A percentile compares a stretch with the other conserved stretches of the same genome.
phyloP scores from a whole-genome alignment of 2,113 vertebrate genomes.

The Nicator chloris region DNA sequence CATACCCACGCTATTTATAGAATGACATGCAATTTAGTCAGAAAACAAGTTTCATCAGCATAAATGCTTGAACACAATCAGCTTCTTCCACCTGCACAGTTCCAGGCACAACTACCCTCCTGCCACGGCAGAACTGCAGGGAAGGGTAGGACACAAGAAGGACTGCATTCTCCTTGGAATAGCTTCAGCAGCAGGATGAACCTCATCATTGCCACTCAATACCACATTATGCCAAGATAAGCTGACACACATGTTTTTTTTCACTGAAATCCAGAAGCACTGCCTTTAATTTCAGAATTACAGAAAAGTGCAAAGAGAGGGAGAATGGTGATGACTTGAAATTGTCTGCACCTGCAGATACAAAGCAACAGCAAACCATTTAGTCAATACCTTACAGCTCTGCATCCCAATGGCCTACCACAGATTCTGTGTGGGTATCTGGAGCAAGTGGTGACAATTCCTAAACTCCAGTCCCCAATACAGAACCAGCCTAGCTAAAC shows the following conservation, averaged over 20 bases:
- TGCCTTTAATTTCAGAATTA: neutral
- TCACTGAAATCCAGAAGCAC: neutral
- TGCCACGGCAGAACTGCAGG: neutral
- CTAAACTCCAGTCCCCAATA: neutral
- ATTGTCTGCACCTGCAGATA: neutral
- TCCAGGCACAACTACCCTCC: neutral
- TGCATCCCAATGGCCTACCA: neutral
- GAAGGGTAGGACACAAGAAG: neutral
- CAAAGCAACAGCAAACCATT: neutral
- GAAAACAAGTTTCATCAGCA: slow-evolving; percentile 21
- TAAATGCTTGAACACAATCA: neutral
- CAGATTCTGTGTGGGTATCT: neutral
- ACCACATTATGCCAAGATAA: neutral
- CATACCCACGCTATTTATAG: slow-evolving; percentile 7
- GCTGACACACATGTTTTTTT: neutral
- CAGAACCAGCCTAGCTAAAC: neutral
- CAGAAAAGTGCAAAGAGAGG: neutral
- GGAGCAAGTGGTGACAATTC: neutral
- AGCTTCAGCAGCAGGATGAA: neutral
- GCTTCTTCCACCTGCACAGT: neutral
- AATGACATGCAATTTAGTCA: neutral
- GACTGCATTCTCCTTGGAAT: neutral
- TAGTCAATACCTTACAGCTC: neutral
- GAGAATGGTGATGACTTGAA: neutral
- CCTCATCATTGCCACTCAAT: neutral